phyloP scores from a whole-genome alignment of 2,888 invertebrate species.

The Pediacus dermestoides region DNA sequence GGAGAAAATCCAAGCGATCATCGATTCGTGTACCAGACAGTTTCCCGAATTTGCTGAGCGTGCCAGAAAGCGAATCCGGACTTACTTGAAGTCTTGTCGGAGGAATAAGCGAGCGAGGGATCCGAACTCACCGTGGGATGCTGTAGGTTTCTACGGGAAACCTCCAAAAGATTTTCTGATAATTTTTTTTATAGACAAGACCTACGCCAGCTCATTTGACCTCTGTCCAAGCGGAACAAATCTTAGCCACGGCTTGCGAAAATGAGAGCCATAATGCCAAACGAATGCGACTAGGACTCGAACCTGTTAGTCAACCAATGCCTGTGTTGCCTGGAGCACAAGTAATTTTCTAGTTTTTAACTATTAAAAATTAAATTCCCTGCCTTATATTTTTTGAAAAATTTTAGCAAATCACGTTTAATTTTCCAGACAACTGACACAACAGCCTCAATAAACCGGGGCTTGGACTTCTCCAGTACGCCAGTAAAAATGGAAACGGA shows the following conservation, averaged over 20 bases:
- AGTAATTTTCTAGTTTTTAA: conserved; percentile 46
- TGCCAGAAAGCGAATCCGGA: conserved; percentile 89
- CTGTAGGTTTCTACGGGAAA: conserved; percentile 59
- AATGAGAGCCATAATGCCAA: conserved; percentile 97
- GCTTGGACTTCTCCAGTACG: conserved; percentile 45
- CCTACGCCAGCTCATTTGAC: conserved; percentile 96
- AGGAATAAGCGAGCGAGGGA: conserved; percentile 91
- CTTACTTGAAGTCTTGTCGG: conserved; percentile 92
- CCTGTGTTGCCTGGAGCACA: conserved; percentile 68
- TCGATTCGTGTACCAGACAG: conserved; percentile 94
- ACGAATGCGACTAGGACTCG: conserved; percentile 92
- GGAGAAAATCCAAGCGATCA: conserved; percentile 96
- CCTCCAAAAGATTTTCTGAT: not conserved
- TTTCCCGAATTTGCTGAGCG: conserved; percentile 96
- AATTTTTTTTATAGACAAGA: conserved; percentile 62
- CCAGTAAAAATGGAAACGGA: conserved; percentile 46
- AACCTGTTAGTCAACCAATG: conserved; percentile 90
- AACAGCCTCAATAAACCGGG: conserved; percentile 55
- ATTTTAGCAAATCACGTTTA: not conserved
- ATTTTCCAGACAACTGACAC: conserved; percentile 59
- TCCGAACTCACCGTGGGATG: conserved; percentile 76
- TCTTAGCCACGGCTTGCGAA: conserved; percentile 93
- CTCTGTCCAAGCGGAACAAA: conserved; percentile 94
- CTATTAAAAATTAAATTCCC: conserved; percentile 8
- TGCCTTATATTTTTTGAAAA: conserved; percentile 5